Conservation (phyloP, 2,797 vertebrate genomes). For the Enteromius unitaeniatus region DNA sequence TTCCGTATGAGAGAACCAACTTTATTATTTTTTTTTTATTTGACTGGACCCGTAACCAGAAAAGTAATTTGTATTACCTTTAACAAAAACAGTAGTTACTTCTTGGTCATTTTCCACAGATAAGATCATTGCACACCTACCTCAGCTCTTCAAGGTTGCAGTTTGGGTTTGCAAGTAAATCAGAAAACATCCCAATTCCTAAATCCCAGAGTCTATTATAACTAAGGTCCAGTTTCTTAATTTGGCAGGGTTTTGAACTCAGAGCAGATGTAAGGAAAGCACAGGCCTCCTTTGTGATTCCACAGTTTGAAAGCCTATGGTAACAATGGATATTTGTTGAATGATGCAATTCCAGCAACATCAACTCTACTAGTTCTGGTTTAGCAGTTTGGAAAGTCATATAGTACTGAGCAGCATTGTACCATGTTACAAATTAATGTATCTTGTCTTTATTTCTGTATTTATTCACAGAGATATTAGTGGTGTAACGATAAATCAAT, state of each 20-base stretch:
- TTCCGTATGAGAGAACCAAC: neutral
- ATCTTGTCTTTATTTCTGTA: too few relatives aligned
- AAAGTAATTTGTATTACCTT: neutral
- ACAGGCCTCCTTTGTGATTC: slow-evolving; percentile 52
- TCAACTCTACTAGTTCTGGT: neutral
- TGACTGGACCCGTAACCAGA: neutral
- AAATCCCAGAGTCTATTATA: slow-evolving; percentile 46
- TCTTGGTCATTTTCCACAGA: neutral
- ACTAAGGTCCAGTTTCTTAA: slow-evolving; percentile 55
- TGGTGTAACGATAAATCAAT: too few relatives aligned
- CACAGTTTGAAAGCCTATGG: slow-evolving; percentile 47
- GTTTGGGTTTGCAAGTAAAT: slow-evolving; percentile 41
- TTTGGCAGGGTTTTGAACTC: slow-evolving; percentile 38
- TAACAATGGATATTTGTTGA: neutral
- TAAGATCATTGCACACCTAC: slow-evolving; percentile 23
- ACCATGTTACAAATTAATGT: neutral
- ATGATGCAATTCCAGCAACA: neutral
- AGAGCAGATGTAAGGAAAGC: slow-evolving; percentile 48
- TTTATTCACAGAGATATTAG: too few relatives aligned
- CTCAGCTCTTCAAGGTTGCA: slow-evolving; percentile 46
- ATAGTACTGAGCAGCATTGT: neutral
- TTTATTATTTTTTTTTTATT: neutral
- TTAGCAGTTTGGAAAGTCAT: neutral
- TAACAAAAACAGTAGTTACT: neutral
- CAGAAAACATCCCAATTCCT: slow-evolving; percentile 42